These are phyloP conservation scores for Tiphia femorata DNA, from an alignment of 2,888 invertebrate species.

Conservation along the genomic window DNA sequence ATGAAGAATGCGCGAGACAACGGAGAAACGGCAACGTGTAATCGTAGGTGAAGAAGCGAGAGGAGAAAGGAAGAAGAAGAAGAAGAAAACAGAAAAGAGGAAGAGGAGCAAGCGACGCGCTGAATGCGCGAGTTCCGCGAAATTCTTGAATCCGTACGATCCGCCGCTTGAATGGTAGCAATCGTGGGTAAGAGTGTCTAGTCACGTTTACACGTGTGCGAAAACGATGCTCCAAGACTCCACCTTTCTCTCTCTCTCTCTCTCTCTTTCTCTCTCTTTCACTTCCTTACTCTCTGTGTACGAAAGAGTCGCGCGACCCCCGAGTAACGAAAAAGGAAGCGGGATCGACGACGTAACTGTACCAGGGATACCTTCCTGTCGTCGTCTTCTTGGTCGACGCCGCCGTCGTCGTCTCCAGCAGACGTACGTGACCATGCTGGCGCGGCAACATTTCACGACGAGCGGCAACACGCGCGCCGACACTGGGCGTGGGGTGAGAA, in stretches of 20 bases:
- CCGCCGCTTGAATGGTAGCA: conserved; percentile 38
- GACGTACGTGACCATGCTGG: neutral
- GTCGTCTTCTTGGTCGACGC: no score
- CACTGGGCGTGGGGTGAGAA: neutral
- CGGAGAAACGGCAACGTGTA: conserved; percentile 22
- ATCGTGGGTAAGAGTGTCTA: conserved; percentile 37
- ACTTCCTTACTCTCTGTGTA: neutral
- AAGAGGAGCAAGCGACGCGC: conserved; percentile 10
- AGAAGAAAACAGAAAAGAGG: conserved; percentile 27
- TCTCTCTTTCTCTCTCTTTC: neutral
- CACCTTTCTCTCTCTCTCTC: neutral
- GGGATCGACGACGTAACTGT: neutral
- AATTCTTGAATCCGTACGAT: conserved; percentile 29
- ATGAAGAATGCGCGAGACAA: conserved; percentile 10
- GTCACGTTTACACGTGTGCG: conserved; percentile 37
- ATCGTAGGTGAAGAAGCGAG: conserved; percentile 35
- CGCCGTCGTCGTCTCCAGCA: no score
- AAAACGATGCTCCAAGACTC: conserved; percentile 6
- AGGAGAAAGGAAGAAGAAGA: neutral
- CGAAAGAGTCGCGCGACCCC: neutral
- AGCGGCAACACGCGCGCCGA: neutral
- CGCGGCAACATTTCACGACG: neutral
- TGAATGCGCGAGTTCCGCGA: conserved; percentile 35
- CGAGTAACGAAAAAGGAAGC: neutral
- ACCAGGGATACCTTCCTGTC: neutral